Evolutionary conservation across 92 coral and sea anemone species (phyloP), one percentile per base, ranked within the genome.

Genomic region (Palythoa caribaeorum): DNA sequence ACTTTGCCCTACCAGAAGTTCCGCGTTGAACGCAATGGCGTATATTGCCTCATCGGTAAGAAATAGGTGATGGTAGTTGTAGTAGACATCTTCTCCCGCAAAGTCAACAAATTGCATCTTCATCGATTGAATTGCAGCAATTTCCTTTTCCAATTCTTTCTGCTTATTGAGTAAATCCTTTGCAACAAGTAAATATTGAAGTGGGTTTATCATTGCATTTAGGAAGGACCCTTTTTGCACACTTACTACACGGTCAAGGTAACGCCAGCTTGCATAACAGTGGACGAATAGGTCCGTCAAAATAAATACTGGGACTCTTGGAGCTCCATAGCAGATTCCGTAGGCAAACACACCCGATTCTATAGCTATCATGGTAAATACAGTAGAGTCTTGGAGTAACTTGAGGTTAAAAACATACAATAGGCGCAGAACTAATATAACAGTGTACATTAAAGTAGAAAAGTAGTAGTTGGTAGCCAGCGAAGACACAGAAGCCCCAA

Each of bases 251-350:
- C 20, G 47, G 5, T 48, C 9, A 16, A 44, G 62, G 62, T 48
- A 76, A 8, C 6, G 38, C 80, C 80, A 76, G 50, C 80, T 76
- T 39, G 62, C 62, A 20, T 48, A 76, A 8, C 62, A 48, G 12
- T 76, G 80, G 19, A 76, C 28, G 0, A 28, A 28, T 0, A 28
- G 28, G 28, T 28, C 28, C 28, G 28, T 28, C 28, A 28, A 28
- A 28, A 28, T 28, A 28, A 28, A 28, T 0, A 28, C 28, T 28
- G 28, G n/a, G n/a, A n/a, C n/a, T n/a, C n/a, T n/a, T n/a, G n/a
- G 28, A 28, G 28, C 28, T 0, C 0, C 28, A 28, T 28, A 28
- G 28, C 28, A 28, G 28, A 28, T 28, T 28, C 28, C 28, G 28
- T 28, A 28, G 0, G 28, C 28, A 28, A 28, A 28, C 44, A 50